Conservation (phyloP, 1,140 invertebrate genomes). For the Physella acuta region DNA sequence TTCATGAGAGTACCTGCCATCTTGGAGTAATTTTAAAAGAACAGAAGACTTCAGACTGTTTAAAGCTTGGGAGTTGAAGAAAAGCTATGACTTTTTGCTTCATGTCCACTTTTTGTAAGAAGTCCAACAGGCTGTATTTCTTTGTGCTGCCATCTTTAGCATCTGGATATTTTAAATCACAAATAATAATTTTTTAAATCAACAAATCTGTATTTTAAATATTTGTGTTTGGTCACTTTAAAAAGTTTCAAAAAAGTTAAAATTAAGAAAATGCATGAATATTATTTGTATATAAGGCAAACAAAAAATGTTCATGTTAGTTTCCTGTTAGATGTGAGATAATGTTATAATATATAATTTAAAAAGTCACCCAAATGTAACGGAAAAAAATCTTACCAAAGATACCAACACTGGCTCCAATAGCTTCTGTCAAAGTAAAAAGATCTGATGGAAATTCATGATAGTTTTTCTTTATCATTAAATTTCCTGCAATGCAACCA, state of each 20-base stretch:
- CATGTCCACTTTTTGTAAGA: conserved; percentile 66
- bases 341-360: background rate
- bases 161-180: background rate
- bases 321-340: background rate
- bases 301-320: no score
- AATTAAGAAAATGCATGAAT: no score
- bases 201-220: no score
- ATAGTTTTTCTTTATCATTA: conserved; percentile 74
- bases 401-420: conserved; percentile 68
- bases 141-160: background rate
- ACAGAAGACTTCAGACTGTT: conserved; percentile 22
- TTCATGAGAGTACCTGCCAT: conserved; percentile 26
- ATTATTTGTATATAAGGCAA: background rate
- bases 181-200: background rate
- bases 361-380: background rate
- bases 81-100: conserved; percentile 67
- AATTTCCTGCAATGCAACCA: conserved; percentile 70
- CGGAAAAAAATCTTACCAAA: conserved; percentile 29
- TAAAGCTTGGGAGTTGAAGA: conserved; percentile 64
- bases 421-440: conserved; percentile 72
- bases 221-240: no score
- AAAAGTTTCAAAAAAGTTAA: background rate
- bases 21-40: conserved; percentile 63
- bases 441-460: conserved; percentile 77
- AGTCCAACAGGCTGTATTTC: conserved; percentile 54